These are phyloP conservation scores for Aldrovandia affinis DNA, from an alignment of 2,797 vertebrate genomes.

Conservation along the genomic window DNA sequence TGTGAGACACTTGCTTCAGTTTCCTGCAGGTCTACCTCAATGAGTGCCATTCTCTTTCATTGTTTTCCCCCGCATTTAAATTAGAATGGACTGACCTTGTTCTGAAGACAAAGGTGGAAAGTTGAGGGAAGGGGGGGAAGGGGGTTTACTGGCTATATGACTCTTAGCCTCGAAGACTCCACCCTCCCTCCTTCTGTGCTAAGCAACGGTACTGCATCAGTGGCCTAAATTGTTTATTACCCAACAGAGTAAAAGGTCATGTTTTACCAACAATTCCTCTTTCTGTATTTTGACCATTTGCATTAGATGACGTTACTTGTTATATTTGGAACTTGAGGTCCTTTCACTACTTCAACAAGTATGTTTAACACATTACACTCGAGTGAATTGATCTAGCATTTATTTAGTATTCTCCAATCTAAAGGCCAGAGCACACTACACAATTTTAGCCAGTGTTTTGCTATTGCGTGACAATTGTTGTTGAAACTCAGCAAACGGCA, in stretches of 20 bases:
- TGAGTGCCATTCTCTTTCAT: conserved; percentile 18
- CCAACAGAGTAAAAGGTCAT: neutral
- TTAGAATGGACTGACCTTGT: conserved; percentile 1
- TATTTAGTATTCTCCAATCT: neutral
- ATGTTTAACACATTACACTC: neutral
- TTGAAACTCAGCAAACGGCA: neutral
- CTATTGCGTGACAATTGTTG: neutral
- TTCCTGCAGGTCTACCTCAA: conserved; percentile 18
- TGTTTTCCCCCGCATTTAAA: conserved; percentile 15
- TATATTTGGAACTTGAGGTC: neutral
- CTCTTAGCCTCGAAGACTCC: neutral
- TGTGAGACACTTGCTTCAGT: neutral
- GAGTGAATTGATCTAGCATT: neutral
- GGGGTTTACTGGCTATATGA: neutral
- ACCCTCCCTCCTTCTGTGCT: conserved; percentile 5
- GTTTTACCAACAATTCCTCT: neutral
- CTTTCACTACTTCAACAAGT: neutral
- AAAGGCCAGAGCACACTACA: neutral
- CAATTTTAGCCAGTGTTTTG: neutral
- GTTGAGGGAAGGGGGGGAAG: neutral
- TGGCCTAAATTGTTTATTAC: neutral
- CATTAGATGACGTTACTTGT: neutral
- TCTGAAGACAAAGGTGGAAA: conserved; percentile 19
- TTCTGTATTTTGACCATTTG: neutral
- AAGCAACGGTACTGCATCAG: neutral